Base-by-base conservation (phyloP, 1,140 invertebrate genomes). In the Papilio polytes region DNA sequence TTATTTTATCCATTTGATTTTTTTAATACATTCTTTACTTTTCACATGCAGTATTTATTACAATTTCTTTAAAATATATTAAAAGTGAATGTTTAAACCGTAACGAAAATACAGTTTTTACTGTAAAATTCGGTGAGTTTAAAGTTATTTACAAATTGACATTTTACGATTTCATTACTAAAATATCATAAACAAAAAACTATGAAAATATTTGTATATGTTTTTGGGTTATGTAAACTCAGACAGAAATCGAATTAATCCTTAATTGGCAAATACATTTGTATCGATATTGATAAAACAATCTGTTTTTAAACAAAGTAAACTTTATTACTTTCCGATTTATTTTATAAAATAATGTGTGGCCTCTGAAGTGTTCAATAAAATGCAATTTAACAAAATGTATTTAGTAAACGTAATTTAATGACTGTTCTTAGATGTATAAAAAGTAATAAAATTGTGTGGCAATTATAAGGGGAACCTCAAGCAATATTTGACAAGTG, bases 281-380 rank as follows among this genome's bases (percentile, higher is more conserved):
- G 36, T 41, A 41, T 48, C 12, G 46, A 48, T 48, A 48, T 48
- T 48, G 9, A 56, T 56, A 56, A 20, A 56, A 56, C 4, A n/a
- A 26, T 63, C 10, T 63, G 22, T 70, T 70, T 66, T 36, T 36
- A 15, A 36, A 70, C 12, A 31, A 36, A 63, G 9, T 6, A 2
- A 59, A 59, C 8, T 22, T 63, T 63, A 8, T 66, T 77, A 36
- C 59, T 36, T 31, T 36, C 72, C 8, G 76, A 80, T 74, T 53
- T 81, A 70, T 76, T 81, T 53, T 59, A 48, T 79, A 53, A 78
- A 79, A 41, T 83, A 44, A 72, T 59, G 83, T 84, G 85, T 87
- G 88, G 86, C 87, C 90, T 92, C 90, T 91, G 83, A 89, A 90
- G 91, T 93, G 92, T 94, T 94, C 92, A 93, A 85, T 81, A 79